These are phyloP conservation scores for Nephrotoma flavescens DNA, from an alignment of 2,888 invertebrate genomes.

Conservation along the genomic window DNA sequence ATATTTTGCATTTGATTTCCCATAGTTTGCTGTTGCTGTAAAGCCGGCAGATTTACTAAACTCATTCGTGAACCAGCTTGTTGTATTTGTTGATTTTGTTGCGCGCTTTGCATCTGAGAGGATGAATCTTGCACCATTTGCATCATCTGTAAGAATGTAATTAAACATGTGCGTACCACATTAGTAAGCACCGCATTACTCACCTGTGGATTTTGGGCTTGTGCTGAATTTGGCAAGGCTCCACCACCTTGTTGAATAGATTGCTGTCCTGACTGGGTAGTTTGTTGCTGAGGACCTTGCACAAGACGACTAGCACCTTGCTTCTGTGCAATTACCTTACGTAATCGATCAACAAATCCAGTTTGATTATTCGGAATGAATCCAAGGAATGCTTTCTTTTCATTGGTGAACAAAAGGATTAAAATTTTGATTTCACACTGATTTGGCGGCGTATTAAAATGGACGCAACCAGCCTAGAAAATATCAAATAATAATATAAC, in stretches of 20 bases:
- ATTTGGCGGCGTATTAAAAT: not conserved
- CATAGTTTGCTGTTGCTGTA: conserved; percentile 11
- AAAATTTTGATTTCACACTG: not conserved
- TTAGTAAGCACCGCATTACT: too few relatives aligned
- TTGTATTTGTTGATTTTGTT: conserved; percentile 19
- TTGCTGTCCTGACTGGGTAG: conserved; percentile 9
- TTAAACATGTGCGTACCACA: too few relatives aligned
- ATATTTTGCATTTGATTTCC: conserved; percentile 25
- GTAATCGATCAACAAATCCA: conserved; percentile 58
- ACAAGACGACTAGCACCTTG: conserved; percentile 18
- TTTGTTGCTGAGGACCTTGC: conserved; percentile 11
- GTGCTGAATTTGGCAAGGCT: conserved; percentile 16
- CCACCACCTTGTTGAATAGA: conserved; percentile 5
- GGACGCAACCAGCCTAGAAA: not conserved
- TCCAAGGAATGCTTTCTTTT: not conserved
- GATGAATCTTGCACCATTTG: conserved; percentile 18
- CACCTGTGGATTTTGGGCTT: conserved; percentile 14
- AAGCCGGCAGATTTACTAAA: conserved; percentile 23
- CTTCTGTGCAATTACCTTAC: conserved; percentile 63
- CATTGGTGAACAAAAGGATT: not conserved
- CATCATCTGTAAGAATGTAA: too few relatives aligned
- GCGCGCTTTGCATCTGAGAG: conserved; percentile 21
- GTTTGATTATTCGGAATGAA: conserved; percentile 34
- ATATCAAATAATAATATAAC: not conserved
- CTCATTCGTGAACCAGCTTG: conserved; percentile 14